Conservation (phyloP, 2,113 vertebrate genomes). For the Aleadryas rufinucha region DNA sequence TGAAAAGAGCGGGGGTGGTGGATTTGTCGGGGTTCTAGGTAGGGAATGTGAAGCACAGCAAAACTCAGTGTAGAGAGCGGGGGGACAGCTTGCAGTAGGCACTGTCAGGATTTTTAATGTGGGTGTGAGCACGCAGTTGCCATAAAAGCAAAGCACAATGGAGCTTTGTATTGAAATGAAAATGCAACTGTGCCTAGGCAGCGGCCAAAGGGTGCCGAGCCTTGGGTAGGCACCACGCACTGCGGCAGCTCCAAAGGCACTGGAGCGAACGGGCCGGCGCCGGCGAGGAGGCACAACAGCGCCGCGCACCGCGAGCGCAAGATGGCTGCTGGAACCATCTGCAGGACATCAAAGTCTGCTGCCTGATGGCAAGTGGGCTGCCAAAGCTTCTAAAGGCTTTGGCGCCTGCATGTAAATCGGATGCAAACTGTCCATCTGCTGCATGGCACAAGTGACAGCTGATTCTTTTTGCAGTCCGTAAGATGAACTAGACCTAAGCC, state of each 20-base stretch:
- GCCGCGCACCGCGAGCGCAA: slow-evolving; percentile 56
- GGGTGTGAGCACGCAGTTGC: not conserved
- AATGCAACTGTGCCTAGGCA: not conserved
- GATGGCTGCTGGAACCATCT: slow-evolving; percentile 78
- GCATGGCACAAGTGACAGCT: slow-evolving; percentile 83
- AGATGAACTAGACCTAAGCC: slow-evolving; percentile 81
- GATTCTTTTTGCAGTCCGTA: slow-evolving; percentile 82
- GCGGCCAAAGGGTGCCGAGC: not conserved
- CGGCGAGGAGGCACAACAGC: slow-evolving; percentile 62
- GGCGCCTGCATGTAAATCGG: slow-evolving; percentile 79
- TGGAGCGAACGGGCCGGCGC: not conserved
- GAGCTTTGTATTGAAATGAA: slow-evolving; percentile 4
- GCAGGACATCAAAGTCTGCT: slow-evolving; percentile 82
- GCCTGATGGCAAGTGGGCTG: slow-evolving; percentile 78
- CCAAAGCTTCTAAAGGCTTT: slow-evolving; percentile 87
- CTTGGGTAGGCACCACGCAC: not conserved
- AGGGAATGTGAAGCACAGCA: not conserved
- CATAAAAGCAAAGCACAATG: not conserved
- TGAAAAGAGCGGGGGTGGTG: not conserved
- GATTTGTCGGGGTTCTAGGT: slow-evolving; percentile 56
- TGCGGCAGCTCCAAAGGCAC: slow-evolving; percentile 35
- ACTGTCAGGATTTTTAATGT: slow-evolving; percentile 1
- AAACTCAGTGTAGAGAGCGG: not conserved
- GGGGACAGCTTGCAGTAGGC: not conserved
- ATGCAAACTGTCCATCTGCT: slow-evolving; percentile 87